phyloP scores from a whole-genome alignment of 1,140 invertebrate species.

The Hycleus cichorii region DNA sequence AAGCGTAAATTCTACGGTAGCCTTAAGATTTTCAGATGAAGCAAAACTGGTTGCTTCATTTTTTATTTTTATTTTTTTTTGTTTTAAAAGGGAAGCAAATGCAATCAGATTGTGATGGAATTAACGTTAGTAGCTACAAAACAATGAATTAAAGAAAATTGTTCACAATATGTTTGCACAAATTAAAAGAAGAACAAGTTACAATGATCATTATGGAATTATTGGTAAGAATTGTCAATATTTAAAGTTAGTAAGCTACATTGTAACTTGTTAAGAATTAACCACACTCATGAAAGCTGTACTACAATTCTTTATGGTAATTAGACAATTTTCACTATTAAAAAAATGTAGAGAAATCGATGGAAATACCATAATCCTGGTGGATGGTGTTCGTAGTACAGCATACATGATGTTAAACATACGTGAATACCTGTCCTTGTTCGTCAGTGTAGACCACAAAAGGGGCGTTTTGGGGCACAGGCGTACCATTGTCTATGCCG shows the following conservation, averaged over 20 bases:
- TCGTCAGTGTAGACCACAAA: slow-evolving; percentile 93
- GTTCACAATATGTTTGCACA: slow-evolving; percentile 35
- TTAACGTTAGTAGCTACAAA: slow-evolving; percentile 11
- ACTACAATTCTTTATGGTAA: slow-evolving; percentile 12
- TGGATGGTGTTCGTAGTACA: slow-evolving; percentile 29
- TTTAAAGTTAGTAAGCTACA: not conserved
- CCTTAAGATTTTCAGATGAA: slow-evolving; percentile 14
- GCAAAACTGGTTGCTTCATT: slow-evolving; percentile 1
- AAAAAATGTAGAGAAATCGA: not conserved
- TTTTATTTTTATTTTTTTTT: slow-evolving; percentile 6
- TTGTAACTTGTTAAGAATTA: slow-evolving; percentile 30
- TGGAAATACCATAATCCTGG: not conserved
- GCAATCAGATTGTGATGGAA: slow-evolving; percentile 34
- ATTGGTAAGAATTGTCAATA: too few species aligned
- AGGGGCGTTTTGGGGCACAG: slow-evolving; percentile 76
- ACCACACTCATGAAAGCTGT: slow-evolving; percentile 27
- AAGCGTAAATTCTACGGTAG: slow-evolving; percentile 26
- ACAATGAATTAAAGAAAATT: not conserved
- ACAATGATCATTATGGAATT: slow-evolving; percentile 5
- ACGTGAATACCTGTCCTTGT: slow-evolving; percentile 82
- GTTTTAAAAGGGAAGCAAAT: slow-evolving; percentile 14
- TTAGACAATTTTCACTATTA: not conserved
- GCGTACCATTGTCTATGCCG: slow-evolving; percentile 41
- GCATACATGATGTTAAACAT: slow-evolving; percentile 37
- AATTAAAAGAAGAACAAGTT: slow-evolving; percentile 15